Conservation (phyloP, 2,797 vertebrate genomes). For the Sparidentex hasta region DNA sequence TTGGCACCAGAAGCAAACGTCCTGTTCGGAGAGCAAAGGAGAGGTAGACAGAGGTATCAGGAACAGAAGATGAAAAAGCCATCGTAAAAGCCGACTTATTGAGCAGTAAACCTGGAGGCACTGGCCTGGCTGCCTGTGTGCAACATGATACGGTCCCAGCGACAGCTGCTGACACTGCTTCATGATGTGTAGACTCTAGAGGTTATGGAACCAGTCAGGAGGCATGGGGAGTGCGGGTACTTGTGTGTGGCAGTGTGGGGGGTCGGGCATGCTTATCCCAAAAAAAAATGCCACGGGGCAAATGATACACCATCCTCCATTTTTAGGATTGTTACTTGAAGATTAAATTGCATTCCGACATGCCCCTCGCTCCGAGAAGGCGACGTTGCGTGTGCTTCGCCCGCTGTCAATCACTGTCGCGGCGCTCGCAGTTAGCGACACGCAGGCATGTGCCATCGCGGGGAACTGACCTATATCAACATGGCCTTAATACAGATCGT, state of each 20-base stretch:
- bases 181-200: slow-evolving; percentile 68
- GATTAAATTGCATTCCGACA: slow-evolving; percentile 69
- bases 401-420: slow-evolving; percentile 49
- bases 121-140: slow-evolving; percentile 58
- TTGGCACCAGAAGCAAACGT: slow-evolving; percentile 42
- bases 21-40: slow-evolving; percentile 38
- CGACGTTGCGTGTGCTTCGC: slow-evolving; percentile 35
- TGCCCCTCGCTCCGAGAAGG: slow-evolving; percentile 45
- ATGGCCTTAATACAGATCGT: slow-evolving; percentile 47
- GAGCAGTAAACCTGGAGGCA: slow-evolving; percentile 66
- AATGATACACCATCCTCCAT: slow-evolving; percentile 68
- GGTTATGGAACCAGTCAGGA: slow-evolving; percentile 68
- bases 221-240: slow-evolving; percentile 25
- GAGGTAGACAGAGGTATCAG: slow-evolving; percentile 39
- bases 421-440: slow-evolving; percentile 42
- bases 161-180: slow-evolving; percentile 79
- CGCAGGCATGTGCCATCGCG: slow-evolving; percentile 66
- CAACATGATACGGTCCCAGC: slow-evolving; percentile 72
- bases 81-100: slow-evolving; percentile 55
- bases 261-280: slow-evolving; percentile 52
- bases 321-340: slow-evolving; percentile 65
- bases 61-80: slow-evolving; percentile 60
- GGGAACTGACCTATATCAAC: slow-evolving; percentile 57
- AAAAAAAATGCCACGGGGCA: slow-evolving; percentile 59
- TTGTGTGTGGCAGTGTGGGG: slow-evolving; percentile 36